Conservation (phyloP, 2,888 invertebrate genomes). For the Stenurella melanura region DNA sequence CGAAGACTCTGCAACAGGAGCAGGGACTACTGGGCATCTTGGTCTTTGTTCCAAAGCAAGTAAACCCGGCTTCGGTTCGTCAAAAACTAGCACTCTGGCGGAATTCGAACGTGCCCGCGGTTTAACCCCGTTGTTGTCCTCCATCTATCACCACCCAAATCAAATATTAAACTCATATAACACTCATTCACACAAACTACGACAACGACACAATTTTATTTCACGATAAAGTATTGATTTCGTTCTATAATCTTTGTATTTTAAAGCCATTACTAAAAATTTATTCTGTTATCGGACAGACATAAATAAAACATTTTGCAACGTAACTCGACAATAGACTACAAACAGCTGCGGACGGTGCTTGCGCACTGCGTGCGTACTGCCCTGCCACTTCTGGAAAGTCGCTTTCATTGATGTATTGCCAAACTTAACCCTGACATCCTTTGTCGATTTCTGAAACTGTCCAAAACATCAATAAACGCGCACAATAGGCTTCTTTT, state of each 20-base stretch:
- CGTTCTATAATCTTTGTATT: conserved; percentile 32
- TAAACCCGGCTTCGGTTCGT: conserved; percentile 76
- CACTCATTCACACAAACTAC: conserved; percentile 55
- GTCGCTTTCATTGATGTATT: conserved; percentile 44
- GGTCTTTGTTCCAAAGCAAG: conserved; percentile 62
- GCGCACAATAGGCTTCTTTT: not conserved
- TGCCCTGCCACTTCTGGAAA: conserved; percentile 33
- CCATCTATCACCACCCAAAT: conserved; percentile 65
- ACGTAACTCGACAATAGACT: conserved; percentile 31
- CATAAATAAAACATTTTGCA: conserved; percentile 37
- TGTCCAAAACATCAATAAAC: conserved; percentile 7
- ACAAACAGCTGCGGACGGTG: conserved; percentile 37
- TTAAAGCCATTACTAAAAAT: conserved; percentile 50
- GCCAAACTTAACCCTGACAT: conserved; percentile 40
- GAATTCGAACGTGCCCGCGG: conserved; percentile 76
- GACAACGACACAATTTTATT: conserved; percentile 44
- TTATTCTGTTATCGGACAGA: conserved; percentile 35
- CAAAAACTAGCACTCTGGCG: conserved; percentile 85
- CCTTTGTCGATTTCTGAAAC: conserved; percentile 32
- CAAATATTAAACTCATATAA: conserved; percentile 49
- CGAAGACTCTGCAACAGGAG: conserved; percentile 51
- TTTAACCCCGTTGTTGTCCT: conserved; percentile 69
- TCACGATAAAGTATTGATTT: conserved; percentile 44
- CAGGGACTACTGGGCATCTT: conserved; percentile 60
- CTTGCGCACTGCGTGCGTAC: conserved; percentile 32